Evolutionary conservation across 2,797 vertebrate genomes (phyloP).

Genomic region (Chloroceryle amazona): DNA sequence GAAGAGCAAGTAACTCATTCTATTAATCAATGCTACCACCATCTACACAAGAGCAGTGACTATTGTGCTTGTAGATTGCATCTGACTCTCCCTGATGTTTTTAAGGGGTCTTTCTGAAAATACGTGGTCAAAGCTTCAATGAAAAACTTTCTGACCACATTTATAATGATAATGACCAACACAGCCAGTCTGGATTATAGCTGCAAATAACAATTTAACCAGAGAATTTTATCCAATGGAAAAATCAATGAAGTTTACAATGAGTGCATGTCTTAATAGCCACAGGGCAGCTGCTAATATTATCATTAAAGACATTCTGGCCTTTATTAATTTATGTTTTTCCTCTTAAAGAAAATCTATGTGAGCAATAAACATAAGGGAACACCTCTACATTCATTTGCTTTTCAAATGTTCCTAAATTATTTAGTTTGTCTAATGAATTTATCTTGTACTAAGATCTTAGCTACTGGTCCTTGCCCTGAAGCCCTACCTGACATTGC

Average conservation of each 20-base stretch:
- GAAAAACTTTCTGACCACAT: neutral
- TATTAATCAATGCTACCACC: neutral
- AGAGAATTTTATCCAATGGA: slow-evolving; percentile 54
- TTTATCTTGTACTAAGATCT: slow-evolving; percentile 66
- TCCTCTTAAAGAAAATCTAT: slow-evolving; percentile 77
- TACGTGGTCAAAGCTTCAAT: neutral
- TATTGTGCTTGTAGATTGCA: neutral
- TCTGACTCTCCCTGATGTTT: neutral
- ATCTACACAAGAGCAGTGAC: neutral
- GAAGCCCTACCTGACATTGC: slow-evolving; percentile 26
- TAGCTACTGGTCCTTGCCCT: slow-evolving; percentile 32
- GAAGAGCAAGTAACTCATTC: neutral
- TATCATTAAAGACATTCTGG: slow-evolving; percentile 67
- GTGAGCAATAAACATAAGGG: slow-evolving; percentile 65
- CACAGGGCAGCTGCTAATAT: slow-evolving; percentile 48
- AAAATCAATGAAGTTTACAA: slow-evolving; percentile 67
- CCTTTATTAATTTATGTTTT: slow-evolving; percentile 76
- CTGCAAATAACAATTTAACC: slow-evolving; percentile 72
- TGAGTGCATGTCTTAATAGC: slow-evolving; percentile 72
- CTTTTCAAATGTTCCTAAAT: slow-evolving; percentile 75
- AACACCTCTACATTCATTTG: slow-evolving; percentile 67
- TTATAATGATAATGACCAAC: neutral
- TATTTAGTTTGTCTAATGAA: slow-evolving; percentile 80
- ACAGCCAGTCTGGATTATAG: neutral
- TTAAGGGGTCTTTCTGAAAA: neutral